Conservation (phyloP, 2,797 vertebrate genomes). For the Mustela erminea region DNA sequence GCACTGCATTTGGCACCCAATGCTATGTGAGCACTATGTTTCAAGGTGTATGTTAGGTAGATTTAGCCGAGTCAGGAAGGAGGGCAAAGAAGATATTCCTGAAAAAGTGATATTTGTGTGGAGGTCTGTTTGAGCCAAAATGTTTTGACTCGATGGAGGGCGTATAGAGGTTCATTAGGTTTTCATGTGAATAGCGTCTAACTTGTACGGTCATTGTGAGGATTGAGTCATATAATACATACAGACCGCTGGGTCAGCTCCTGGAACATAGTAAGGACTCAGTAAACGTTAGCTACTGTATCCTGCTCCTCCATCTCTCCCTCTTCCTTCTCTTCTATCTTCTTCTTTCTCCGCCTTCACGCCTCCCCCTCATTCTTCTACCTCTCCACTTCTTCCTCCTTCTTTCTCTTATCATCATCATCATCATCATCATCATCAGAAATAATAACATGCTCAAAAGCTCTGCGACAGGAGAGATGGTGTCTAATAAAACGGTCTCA, state of each 20-base stretch:
- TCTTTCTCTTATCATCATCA: not conserved
- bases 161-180: not conserved
- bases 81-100: not conserved
- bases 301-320: not conserved
- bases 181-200: not conserved
- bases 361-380: not conserved
- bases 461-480: not conserved
- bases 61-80: not conserved
- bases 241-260: not conserved
- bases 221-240: not conserved
- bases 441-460: not conserved
- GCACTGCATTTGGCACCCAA: not conserved
- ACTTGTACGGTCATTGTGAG: not conserved
- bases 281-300: not conserved
- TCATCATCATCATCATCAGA: not conserved
- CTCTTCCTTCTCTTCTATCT: not conserved
- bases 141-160: not conserved
- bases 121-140: not conserved
- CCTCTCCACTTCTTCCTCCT: not conserved
- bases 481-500: not conserved
- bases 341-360: not conserved
- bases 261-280: not conserved
- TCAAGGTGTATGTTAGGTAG: not conserved
- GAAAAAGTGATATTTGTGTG: not conserved
- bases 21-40: not conserved